Evolutionary conservation across 2,888 invertebrate genomes (phyloP).

Genomic region (Gibbula magus): DNA sequence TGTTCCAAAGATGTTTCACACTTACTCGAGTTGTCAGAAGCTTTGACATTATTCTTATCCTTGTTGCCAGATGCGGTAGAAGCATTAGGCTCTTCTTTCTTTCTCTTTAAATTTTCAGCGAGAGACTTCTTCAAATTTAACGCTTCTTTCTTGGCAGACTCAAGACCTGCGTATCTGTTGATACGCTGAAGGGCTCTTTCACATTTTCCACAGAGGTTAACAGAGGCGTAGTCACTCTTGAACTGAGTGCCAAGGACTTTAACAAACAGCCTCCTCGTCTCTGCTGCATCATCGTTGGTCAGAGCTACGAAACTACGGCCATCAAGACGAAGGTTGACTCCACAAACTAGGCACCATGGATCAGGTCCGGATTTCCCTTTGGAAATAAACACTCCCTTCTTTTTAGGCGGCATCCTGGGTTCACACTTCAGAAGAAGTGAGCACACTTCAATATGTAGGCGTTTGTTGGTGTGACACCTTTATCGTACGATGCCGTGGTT

Average conservation of each 20-base stretch:
- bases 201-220: conserved; percentile 24
- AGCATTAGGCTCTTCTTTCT: background rate
- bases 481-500: no score
- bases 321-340: conserved; percentile 22
- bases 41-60: background rate
- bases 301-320: conserved; percentile 1
- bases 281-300: background rate
- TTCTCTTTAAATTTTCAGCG: background rate
- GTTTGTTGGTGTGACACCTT: no score
- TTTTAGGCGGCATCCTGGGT: background rate
- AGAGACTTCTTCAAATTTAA: background rate
- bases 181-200: conserved; percentile 22
- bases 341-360: conserved; percentile 28
- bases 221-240: conserved; percentile 17
- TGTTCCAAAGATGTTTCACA: no score
- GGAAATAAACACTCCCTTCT: background rate
- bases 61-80: background rate
- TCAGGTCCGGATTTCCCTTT: background rate
- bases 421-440: no score
- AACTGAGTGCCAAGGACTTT: conserved; percentile 1
- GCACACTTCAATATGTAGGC: no score
- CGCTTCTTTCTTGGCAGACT: conserved; percentile 4
- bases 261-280: conserved; percentile 12
- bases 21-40: background rate
- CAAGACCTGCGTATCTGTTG: background rate